Percentiles rank a stretch among this genome's conserved stretches.
Conservation (phyloP, 2,113 vertebrate species). For the Amblyornis subalaris region DNA sequence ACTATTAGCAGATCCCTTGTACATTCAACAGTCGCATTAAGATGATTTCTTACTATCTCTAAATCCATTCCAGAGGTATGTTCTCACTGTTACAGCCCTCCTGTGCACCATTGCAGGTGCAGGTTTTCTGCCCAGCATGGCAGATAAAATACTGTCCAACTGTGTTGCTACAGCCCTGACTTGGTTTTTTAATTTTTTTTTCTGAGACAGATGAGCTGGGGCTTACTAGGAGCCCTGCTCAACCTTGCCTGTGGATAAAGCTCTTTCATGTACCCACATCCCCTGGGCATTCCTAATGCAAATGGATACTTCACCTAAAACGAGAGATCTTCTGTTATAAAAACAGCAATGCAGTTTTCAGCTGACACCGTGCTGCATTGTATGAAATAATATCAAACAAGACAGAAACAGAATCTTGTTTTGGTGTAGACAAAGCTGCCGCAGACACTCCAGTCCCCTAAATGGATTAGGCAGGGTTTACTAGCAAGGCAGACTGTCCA, state of each 20-base stretch:
- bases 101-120: conserved; percentile 36
- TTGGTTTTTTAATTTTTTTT: background rate
- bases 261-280: background rate
- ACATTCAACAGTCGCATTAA: conserved; percentile 46
- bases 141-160: background rate
- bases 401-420: conserved; percentile 22
- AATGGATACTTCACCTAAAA: background rate
- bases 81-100: conserved; percentile 30
- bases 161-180: background rate
- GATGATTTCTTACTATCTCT: conserved; percentile 56
- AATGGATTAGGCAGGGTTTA: background rate
- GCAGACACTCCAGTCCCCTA: background rate
- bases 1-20: conserved; percentile 36
- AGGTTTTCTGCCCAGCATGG: background rate
- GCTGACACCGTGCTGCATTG: background rate
- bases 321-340: background rate
- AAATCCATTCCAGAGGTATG: conserved; percentile 41
- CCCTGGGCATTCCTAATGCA: background rate
- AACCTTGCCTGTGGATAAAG: background rate
- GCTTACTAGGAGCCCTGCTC: background rate
- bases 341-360: background rate
- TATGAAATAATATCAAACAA: background rate
- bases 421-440: background rate
- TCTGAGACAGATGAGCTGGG: background rate
- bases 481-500: background rate